Conservation (phyloP, 2,113 vertebrate genomes). For the Sinocyclocheilus maitianheensis region DNA sequence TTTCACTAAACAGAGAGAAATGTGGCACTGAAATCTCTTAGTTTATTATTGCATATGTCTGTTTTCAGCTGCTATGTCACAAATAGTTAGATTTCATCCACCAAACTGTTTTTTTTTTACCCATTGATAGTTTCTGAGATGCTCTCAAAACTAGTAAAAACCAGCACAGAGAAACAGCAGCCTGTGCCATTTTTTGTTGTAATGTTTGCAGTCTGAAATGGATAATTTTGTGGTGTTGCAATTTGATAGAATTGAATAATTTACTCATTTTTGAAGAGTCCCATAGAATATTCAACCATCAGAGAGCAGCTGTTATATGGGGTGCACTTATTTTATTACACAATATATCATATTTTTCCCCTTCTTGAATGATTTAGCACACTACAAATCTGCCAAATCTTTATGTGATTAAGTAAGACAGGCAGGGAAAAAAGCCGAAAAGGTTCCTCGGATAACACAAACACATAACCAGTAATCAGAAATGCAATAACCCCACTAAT, state of each 20-base stretch:
- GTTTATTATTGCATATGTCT: not conserved
- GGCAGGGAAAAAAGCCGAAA: not conserved
- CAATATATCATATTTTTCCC: not conserved
- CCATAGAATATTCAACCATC: not conserved
- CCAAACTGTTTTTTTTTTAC: too few relatives aligned
- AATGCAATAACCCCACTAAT: not conserved
- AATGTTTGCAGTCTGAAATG: not conserved
- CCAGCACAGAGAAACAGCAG: not conserved
- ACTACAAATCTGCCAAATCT: not conserved
- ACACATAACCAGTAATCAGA: constrained; percentile 1
- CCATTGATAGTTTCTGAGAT: too few relatives aligned
- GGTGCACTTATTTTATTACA: not conserved
- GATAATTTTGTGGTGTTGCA: not conserved
- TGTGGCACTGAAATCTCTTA: not conserved
- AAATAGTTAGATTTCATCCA: too few relatives aligned
- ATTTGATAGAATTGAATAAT: constrained; percentile 16
- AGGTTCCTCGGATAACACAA: not conserved
- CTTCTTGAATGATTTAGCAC: not conserved
- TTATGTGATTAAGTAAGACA: not conserved
- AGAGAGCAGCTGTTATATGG: constrained; percentile 4
- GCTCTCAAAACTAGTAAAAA: too few relatives aligned
- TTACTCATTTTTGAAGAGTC: not conserved
- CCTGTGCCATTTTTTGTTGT: not conserved
- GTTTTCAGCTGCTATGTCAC: not conserved
- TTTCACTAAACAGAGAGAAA: not conserved